These are phyloP conservation scores for Hippolais icterina DNA, from an alignment of 2,113 vertebrate species.

Conservation along the genomic window DNA sequence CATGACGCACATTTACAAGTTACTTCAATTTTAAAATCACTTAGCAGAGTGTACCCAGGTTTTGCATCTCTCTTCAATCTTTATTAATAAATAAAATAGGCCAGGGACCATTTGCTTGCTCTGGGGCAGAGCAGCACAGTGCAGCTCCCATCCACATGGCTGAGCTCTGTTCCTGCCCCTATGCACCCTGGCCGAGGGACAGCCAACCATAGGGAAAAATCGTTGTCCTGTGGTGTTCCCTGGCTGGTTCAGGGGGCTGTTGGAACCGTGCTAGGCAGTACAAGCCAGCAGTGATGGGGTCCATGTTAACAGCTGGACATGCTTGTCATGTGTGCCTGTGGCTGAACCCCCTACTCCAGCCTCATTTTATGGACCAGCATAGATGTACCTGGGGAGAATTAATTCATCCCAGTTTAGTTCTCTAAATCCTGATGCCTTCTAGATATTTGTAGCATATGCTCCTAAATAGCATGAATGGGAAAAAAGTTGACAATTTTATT, in stretches of 20 bases:
- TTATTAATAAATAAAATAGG: constrained; percentile 1
- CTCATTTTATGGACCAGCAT: neutral
- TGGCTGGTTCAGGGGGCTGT: neutral
- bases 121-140: neutral
- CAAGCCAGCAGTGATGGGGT: neutral
- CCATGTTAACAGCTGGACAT: neutral
- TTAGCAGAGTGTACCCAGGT: neutral
- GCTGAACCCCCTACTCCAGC: neutral
- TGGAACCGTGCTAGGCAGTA: neutral
- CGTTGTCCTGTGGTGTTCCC: neutral
- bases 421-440: neutral
- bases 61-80: neutral
- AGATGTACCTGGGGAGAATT: neutral
- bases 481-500: neutral
- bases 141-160: neutral
- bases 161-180: neutral
- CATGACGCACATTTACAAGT: neutral
- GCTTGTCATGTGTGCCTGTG: neutral
- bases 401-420: neutral
- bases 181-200: rapidly evolving
- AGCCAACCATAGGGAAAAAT: neutral
- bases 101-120: neutral
- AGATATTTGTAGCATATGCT: neutral
- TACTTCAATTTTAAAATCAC: neutral
- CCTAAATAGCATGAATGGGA: neutral